Conservation (phyloP, 2,888 invertebrate species). For the Trypoxylon attenuatum region DNA sequence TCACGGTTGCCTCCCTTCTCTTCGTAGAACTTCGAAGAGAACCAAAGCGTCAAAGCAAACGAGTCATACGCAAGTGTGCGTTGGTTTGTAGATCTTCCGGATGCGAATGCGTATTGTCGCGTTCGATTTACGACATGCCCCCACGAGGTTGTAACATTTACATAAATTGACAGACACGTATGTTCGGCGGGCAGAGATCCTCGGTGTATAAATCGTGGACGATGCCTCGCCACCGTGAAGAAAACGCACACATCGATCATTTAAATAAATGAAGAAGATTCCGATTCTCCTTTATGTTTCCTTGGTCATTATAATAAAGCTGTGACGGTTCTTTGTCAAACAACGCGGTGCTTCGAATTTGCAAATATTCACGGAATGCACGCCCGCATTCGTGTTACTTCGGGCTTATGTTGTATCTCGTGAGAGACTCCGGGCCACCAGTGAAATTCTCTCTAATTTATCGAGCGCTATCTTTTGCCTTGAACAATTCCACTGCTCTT, state of each 20-base stretch:
- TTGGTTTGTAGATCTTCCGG: conserved; percentile 10
- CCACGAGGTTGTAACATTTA: conserved; percentile 27
- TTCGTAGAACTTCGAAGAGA: no score
- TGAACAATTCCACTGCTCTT: not conserved
- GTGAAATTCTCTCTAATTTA: not conserved
- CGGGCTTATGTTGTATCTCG: no score
- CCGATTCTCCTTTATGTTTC: conserved; percentile 6
- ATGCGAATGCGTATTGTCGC: conserved; percentile 19
- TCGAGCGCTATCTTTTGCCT: not conserved
- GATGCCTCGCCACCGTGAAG: conserved; percentile 6
- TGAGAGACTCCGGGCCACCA: no score
- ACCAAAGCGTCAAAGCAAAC: no score
- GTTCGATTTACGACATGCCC: conserved; percentile 26
- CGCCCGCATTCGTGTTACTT: no score
- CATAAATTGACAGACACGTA: conserved; percentile 37
- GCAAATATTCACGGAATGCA: no score
- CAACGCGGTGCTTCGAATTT: not conserved
- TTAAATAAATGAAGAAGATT: conserved; percentile 29
- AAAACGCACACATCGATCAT: conserved; percentile 35
- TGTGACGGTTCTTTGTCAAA: no score
- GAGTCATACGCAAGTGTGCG: no score
- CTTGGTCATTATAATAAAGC: not conserved
- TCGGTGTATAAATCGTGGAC: conserved; percentile 40
- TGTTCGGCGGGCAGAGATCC: conserved; percentile 13
- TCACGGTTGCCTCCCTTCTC: no score